Evolutionary conservation across 1,140 invertebrate genomes (phyloP), one percentile per base, ranked within the genome.

Genomic region (Meteorus sp.): DNA sequence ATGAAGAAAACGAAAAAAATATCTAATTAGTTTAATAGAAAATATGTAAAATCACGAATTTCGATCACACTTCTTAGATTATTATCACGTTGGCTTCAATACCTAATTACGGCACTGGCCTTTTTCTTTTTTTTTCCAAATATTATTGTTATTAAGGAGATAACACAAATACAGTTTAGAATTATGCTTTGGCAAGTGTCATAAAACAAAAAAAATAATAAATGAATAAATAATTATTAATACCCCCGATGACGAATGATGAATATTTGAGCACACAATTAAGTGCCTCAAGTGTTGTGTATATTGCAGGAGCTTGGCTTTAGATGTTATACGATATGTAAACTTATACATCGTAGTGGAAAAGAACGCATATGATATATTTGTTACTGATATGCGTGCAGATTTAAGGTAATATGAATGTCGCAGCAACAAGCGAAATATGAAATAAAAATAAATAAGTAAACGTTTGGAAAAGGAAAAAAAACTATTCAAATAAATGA

Each of bases 271-370:
- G 78, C 77, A 78, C 78, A 74, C 66, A 77, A 77, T 73, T 76
- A 80, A 80, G 78, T 80, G 78, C 78, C 78, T 80, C 78, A 78
- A 80, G 74, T 77, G 76, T 78, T 77, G 41, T 79, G 77, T 78
- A 80, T 77, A 80, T 80, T 80, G 77, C 69, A 72, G 70, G 72
- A 75, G 74, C 72, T 75, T 77, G 73, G 73, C 73, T 76, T 75
- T 76, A 74, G 70, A 72, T 78, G 76, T 80, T 80, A 80, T 71
- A 78, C 70, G 72, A 76, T 70, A 77, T 80, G 74, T 79, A 79
- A 57, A 57, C 31, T n/a, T 65, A 72, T 74, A 78, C 71, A 77
- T 66, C 75, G 68, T 73, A 11, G 35, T 25, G 51, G n/a, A 29
- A 52, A 69, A 69, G 65, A 71, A 67, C 74, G 75, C 76, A 77